phyloP scores from a whole-genome alignment of 1,140 invertebrate genomes.

The Panagrolaimus sp. region DNA sequence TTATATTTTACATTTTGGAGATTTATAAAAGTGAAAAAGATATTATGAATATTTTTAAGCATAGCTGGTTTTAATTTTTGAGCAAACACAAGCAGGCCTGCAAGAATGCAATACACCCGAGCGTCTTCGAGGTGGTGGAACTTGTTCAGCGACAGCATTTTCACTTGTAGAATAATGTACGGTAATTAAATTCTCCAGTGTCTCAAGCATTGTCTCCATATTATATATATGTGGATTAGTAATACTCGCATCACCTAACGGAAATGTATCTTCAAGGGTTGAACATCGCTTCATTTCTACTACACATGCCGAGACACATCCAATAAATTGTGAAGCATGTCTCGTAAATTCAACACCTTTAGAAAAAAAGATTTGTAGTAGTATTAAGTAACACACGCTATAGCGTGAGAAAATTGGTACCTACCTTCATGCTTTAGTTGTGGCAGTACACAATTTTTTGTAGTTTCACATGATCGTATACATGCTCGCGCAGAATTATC shows the following conservation, averaged over 20 bases:
- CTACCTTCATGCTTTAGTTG: constrained; percentile 54
- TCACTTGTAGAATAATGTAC: constrained; percentile 57
- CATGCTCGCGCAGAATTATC: constrained; percentile 50
- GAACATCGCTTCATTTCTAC: constrained; percentile 54
- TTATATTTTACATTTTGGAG: background rate
- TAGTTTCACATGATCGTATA: constrained; percentile 50
- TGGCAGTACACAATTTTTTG: constrained; percentile 53
- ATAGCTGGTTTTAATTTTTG: constrained; percentile 57
- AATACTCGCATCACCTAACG: background rate
- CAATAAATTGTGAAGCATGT: constrained; percentile 51
- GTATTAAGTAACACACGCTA: too few species aligned
- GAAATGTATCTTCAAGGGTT: constrained; percentile 50
- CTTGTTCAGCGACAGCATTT: constrained; percentile 46
- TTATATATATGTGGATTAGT: constrained; percentile 28
- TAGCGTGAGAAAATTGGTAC: constrained; percentile 19
- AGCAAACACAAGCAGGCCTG: constrained; percentile 54
- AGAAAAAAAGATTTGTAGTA: constrained; percentile 8
- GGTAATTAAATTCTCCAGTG: constrained; percentile 56
- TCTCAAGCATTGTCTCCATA: constrained; percentile 52
- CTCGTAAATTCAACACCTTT: constrained; percentile 35
- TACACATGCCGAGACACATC: constrained; percentile 50
- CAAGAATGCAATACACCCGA: constrained; percentile 29
- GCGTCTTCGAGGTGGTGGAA: constrained; percentile 47
- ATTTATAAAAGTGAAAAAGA: too few species aligned
- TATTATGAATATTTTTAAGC: constrained; percentile 39